These are phyloP conservation scores for Helogale parvula DNA, from an alignment of 2,113 vertebrate species.

Conservation along the genomic window DNA sequence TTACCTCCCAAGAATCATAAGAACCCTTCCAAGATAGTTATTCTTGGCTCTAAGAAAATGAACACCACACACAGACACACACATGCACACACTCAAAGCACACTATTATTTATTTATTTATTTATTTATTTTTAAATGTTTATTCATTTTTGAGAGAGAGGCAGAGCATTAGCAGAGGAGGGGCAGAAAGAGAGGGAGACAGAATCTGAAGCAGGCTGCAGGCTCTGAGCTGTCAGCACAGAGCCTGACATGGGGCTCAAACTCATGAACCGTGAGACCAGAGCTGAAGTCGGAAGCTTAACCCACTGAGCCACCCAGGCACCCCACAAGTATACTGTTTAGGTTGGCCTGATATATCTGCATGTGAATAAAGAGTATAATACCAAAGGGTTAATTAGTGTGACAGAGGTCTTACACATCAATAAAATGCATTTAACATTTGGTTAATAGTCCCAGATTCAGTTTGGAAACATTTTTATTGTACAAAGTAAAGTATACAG, in stretches of 20 bases:
- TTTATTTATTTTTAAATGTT: too few species aligned
- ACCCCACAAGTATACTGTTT: neutral
- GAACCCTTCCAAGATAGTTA: neutral
- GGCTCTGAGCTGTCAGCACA: too few species aligned
- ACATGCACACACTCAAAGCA: neutral
- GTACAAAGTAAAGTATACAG: conserved; percentile 7
- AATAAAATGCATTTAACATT: conserved; percentile 23
- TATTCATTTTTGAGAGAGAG: too few species aligned
- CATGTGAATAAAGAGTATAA: neutral
- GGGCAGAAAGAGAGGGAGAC: too few species aligned
- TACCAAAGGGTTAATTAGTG: neutral
- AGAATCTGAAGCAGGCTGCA: too few species aligned
- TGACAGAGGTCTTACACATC: neutral
- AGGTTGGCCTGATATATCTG: neutral
- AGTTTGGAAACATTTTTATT: neutral
- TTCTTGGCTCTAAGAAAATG: neutral
- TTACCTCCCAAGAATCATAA: neutral
- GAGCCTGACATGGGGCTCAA: too few species aligned
- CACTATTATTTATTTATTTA: too few species aligned
- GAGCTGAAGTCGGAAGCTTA: too few species aligned
- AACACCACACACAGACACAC: neutral
- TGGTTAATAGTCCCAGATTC: neutral
- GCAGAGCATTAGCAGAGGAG: too few species aligned
- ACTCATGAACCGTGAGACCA: too few species aligned
- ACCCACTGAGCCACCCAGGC: too few species aligned